Evolutionary conservation across 2,888 invertebrate species (phyloP), one percentile per base, ranked within the genome.

Genomic region (Stegana nigrithorax): DNA sequence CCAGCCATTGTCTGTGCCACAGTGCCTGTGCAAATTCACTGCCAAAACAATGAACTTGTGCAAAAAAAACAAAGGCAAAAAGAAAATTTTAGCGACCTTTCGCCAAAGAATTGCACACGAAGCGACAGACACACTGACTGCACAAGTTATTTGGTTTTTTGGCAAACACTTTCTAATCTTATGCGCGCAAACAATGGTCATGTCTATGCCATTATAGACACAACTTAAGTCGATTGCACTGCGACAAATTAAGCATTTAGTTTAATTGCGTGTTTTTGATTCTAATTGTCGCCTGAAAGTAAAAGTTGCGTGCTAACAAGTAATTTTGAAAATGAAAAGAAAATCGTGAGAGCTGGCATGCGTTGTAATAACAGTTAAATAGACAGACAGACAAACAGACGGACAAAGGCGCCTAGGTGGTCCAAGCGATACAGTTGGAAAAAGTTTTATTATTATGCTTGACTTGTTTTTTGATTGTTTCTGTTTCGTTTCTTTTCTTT

Each of bases 231-330:
- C 44, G 29, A 17, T 45, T 63, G 65, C 61, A 68, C 59, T 64
- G 56, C 26, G 32, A 45, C 39, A 39, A 39, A 39, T 39, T 39
- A 51, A 7, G 27, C 42, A 60, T 61, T 70, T 63, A 63, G 59
- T 67, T 59, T 58, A 63, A 64, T 62, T 44, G 51, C 65, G 60
- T 64, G 66, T 63, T 59, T 45, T 58, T 59, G 58, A 53, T 53
- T 55, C 32, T 36, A 36, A 55, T 55, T 6, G 21, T 12, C 19
- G 12, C n/a, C 67, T 64, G 69, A 75, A 75, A 75, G 75, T 73
- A 77, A 75, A 70, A 75, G 75, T 75, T 72, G 80, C 80, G 72
- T 79, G 78, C 36, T 21, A 23, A 36, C 5, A 19, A 32, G 21
- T 55, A 21, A 36, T 55, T 55, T 12, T 10, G 14, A 39, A 14